Evolutionary conservation across 1,140 invertebrate species (phyloP), one percentile per base, ranked within the genome.

Genomic region (Zaprionus gabonicus): DNA sequence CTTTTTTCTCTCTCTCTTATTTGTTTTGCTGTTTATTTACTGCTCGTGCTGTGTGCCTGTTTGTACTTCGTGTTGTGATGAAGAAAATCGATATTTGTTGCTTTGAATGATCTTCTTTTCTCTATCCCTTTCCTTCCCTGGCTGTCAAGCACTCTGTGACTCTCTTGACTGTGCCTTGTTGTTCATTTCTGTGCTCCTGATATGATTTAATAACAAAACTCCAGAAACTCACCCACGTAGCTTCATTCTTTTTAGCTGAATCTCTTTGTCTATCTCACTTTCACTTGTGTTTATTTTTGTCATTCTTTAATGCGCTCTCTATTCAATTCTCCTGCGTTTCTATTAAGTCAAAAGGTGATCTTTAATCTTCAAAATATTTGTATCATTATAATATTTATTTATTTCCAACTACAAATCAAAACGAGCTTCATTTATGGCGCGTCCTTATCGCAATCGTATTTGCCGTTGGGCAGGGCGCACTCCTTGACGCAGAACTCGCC

Each of bases 401-500:
- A 56, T 15, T 56, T 56, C 31, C 0, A 2, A 56, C 12, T 38
- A 38, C 4, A 15, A 38, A 38, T 20, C 20, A 20, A 20, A 20
- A 20, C 20, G 17, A 17, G 41, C 7, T 28, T 4, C 1, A 20
- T 34, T 60, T 69, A 65, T 13, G 70, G 56, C 0, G 64, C 55
- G 1, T 13, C 25, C 23, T 41, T 71, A 28, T 82, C 53, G 58
- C 85, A 90, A 15, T 90, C 81, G 38, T 60, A 36, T 13, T 28
- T 53, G 17, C 46, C 70, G 0, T 59, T 36, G 7, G 60, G 25
- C 9, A 76, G 20, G 3, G 59, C 60, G 17, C 91, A 92, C 5
- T 34, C 55, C n/a, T 76, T 67, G 25, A 86, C 86, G 38, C 91
- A 92, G 51, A 81, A 78, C 28, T 85, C 75, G 4, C 67, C 76